Percentiles rank a stretch among this genome's conserved stretches.
phyloP scores from a whole-genome alignment of 2,113 vertebrate genomes.

The Oryzias celebensis region DNA sequence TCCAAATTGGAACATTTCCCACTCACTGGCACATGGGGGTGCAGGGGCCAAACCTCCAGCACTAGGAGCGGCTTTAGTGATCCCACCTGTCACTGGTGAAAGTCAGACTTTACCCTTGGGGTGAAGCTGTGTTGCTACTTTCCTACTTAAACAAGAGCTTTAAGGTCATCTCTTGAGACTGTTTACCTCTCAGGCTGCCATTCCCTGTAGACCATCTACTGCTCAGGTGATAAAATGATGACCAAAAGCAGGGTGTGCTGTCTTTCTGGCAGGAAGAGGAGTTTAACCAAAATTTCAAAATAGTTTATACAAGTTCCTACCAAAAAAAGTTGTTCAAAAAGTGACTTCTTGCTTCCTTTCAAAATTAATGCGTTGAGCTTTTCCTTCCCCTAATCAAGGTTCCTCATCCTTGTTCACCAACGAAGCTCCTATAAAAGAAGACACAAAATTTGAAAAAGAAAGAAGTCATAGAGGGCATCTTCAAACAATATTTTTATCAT shows the following conservation, averaged over 20 bases:
- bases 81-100: constrained; percentile 62
- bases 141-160: constrained; percentile 49
- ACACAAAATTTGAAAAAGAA: constrained; percentile 53
- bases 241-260: constrained; percentile 43
- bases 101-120: constrained; percentile 54
- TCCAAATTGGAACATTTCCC: constrained; percentile 86
- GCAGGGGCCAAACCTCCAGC: constrained; percentile 75
- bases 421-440: constrained; percentile 67
- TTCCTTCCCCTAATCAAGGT: constrained; percentile 65
- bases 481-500: background rate
- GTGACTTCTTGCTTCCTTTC: constrained; percentile 61
- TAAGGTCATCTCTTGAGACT: constrained; percentile 54
- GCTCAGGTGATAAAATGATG: constrained; percentile 53
- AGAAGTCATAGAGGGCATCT: constrained; percentile 44
- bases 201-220: constrained; percentile 64
- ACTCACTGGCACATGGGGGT: constrained; percentile 80
- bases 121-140: constrained; percentile 42
- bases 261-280: constrained; percentile 51
- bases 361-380: constrained; percentile 59
- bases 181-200: constrained; percentile 60
- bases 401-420: constrained; percentile 64
- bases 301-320: constrained; percentile 42
- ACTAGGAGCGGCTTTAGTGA: constrained; percentile 66
- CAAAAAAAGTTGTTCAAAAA: constrained; percentile 53
- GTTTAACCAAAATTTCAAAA: constrained; percentile 59